Base-by-base conservation (phyloP, 2,888 invertebrate genomes). In the Rhimphoctona megacephalus region DNA sequence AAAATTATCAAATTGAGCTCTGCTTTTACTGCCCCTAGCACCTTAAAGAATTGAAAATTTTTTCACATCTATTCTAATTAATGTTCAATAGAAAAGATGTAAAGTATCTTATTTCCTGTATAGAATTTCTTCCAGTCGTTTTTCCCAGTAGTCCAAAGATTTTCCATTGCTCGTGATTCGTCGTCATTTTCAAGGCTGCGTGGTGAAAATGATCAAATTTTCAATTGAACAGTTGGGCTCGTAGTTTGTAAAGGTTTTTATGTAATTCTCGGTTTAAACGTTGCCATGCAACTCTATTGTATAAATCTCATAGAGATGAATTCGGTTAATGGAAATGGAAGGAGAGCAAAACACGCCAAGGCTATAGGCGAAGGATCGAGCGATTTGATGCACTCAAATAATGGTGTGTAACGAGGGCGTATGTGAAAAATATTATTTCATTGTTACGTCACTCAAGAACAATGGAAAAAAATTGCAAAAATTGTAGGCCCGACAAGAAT, bases 361-460 rank as follows among this genome's bases (percentile, higher is more conserved):
- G 30, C 69, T n/a, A 7, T 14, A 43, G n/a, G 17, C 7, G 17
- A 54, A 66, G 54, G 22, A 52, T 39, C 25, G 25, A 25, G 39
- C 43, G 79, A 80, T 69, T 69, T 43, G 66, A 46, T 66, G 57
- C 83, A 79, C 78, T 83, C 78, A 67, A 79, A 79, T 79, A 83
- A 83, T 79, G 79, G 67, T 73, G 72, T 61, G 36, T 72, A 66
- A 83, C 73, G 54, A 22, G 70, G 57, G 66, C 46, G 73, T 67
- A 46, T 46, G 67, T 83, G 30, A 49, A 74, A 83, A 79, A 78
- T 79, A 79, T 79, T 73, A 73, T 73, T 73, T 67, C 66, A 79
- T 73, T 79, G 67, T 73, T 73, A 57, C 54, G 22, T 33, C 73
- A 11, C 72, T 61, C 64, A 77, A 83, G 64, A 77, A 73, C 57